Conservation (phyloP, 1,140 invertebrate genomes). For the Aphaenogaster rudis region DNA sequence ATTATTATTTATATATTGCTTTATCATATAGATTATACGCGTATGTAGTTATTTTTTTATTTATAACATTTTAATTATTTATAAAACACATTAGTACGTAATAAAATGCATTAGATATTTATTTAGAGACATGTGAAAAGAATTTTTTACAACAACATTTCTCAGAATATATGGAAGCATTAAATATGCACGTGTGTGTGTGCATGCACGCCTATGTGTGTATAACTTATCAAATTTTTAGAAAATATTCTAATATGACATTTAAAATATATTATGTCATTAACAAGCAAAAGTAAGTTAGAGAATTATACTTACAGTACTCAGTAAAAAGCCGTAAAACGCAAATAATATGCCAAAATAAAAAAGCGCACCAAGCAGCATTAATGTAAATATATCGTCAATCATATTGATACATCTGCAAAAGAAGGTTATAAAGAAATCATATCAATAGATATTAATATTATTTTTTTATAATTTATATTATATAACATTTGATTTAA, state of each 20-base stretch:
- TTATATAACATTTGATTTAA: not conserved
- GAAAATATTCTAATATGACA: not conserved
- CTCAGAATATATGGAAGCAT: not conserved
- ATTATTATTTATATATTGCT: not conserved
- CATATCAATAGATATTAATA: not conserved
- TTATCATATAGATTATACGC: not conserved
- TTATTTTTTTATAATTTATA: not conserved
- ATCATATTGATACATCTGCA: slow-evolving; percentile 38
- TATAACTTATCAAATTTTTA: not conserved
- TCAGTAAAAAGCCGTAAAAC: slow-evolving; percentile 22
- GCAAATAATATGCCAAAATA: slow-evolving; percentile 12
- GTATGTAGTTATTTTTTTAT: not conserved
- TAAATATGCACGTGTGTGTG: not conserved
- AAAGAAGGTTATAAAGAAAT: not conserved
- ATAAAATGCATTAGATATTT: not conserved
- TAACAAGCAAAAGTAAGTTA: not conserved
- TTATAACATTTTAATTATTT: not conserved
- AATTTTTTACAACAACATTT: not conserved
- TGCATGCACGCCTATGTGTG: not conserved
- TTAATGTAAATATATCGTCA: slow-evolving; percentile 40
- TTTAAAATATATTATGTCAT: not conserved
- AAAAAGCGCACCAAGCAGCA: slow-evolving; percentile 16
- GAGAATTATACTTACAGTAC: slow-evolving; percentile 14
- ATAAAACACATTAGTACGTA: not conserved
- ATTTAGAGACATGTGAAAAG: not conserved